Percentiles rank a stretch among this genome's conserved stretches.
phyloP scores from a whole-genome alignment of 1,140 invertebrate species.

The Lucilia sericata region DNA sequence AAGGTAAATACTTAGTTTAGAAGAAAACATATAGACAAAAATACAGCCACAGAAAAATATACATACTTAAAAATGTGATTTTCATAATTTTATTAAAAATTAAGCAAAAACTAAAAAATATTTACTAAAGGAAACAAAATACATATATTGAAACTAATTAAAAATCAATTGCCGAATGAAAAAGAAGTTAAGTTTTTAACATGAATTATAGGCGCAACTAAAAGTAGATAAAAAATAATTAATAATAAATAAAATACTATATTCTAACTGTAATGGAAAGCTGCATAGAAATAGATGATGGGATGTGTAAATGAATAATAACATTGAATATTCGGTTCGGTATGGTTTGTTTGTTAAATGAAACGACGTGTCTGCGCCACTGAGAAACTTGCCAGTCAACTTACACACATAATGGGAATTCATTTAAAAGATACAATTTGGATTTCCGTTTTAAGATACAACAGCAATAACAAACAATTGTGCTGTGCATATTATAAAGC shows the following conservation, averaged over 20 bases:
- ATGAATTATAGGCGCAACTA: not conserved
- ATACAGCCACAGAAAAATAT: no score
- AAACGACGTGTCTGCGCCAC: not conserved
- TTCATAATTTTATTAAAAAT: no score
- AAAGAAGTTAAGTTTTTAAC: no score
- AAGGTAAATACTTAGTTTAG: not conserved
- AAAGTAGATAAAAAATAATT: not conserved
- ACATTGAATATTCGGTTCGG: not conserved
- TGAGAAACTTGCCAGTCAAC: constrained; percentile 2
- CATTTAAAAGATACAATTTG: constrained; percentile 27
- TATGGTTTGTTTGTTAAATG: not conserved
- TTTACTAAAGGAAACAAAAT: no score
- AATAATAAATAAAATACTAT: not conserved
- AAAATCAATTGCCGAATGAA: no score
- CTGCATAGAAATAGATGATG: not conserved
- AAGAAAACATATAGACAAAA: no score
- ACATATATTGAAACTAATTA: no score
- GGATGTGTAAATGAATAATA: constrained; percentile 14
- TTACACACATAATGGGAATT: constrained; percentile 7
- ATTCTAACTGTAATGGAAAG: not conserved
- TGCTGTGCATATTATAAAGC: not conserved
- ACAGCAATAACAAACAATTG: not conserved
- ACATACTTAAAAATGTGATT: no score
- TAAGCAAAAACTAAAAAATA: no score
- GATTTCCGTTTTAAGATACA: constrained; percentile 24